These are phyloP conservation scores for Canis aureus DNA, from an alignment of 2,113 vertebrate genomes.

Conservation along the genomic window DNA sequence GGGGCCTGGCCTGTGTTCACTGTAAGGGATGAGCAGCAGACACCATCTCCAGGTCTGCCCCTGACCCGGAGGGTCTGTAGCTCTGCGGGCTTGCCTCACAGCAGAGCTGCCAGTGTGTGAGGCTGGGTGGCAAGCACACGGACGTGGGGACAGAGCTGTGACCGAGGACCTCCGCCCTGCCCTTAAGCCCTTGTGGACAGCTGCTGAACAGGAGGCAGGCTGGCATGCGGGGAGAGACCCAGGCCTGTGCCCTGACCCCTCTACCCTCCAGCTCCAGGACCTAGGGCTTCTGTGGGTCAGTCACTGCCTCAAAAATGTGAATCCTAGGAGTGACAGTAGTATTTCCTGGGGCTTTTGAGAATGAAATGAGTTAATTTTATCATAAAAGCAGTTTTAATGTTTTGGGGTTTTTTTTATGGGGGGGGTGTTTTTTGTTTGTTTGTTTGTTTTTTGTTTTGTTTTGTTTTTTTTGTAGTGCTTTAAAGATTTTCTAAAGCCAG, in stretches of 20 bases:
- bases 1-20: rapidly evolving
- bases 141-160: not conserved
- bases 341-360: not conserved
- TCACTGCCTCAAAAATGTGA: not conserved
- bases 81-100: not conserved
- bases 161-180: rapidly evolving
- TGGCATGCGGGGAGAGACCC: not conserved
- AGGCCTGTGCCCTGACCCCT: rapidly evolving
- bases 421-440: too few species aligned
- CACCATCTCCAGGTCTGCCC: not conserved
- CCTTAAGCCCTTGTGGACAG: not conserved
- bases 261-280: not conserved
- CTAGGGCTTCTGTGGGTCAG: not conserved
- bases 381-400: not conserved
- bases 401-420: too few species aligned
- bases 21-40: not conserved
- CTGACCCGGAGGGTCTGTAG: not conserved
- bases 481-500: not conserved
- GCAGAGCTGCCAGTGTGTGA: too few species aligned
- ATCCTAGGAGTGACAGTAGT: not conserved
- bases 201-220: rapidly evolving
- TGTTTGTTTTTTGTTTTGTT: too few species aligned
- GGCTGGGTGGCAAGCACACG: too few species aligned
- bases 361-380: constrained; percentile 1
- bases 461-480: not conserved